Evolutionary conservation across 1,140 invertebrate genomes (phyloP).

Genomic region (Pseudomyrmex gracilis): DNA sequence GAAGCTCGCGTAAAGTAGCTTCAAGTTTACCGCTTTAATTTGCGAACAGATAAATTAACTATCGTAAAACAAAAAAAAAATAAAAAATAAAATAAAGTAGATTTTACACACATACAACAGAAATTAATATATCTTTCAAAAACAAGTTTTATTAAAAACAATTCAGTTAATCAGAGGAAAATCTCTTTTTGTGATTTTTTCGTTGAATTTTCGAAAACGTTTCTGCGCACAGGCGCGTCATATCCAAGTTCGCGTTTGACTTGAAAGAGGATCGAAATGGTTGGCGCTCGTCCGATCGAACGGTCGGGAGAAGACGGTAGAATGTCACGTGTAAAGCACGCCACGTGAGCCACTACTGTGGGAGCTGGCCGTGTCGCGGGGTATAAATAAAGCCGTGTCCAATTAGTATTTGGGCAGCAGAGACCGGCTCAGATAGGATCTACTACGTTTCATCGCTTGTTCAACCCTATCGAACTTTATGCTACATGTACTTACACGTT

Average conservation of each 20-base stretch:
- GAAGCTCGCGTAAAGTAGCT: neutral
- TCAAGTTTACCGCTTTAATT: neutral
- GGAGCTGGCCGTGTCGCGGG: conserved; percentile 41
- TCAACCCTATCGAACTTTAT: conserved; percentile 19
- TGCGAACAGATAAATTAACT: neutral
- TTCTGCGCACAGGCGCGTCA: conserved; percentile 4
- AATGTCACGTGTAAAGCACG: conserved; percentile 60
- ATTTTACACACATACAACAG: too few relatives aligned
- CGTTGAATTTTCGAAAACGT: neutral
- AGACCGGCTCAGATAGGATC: conserved; percentile 58
- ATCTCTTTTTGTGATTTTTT: too few relatives aligned
- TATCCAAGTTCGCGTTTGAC: conserved; percentile 3
- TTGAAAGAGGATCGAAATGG: conserved; percentile 24
- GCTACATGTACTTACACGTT: neutral
- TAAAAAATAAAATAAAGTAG: neutral
- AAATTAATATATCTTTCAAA: too few relatives aligned
- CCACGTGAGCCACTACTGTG: conserved; percentile 69
- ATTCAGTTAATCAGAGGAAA: too few relatives aligned
- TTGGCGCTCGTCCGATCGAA: conserved; percentile 42
- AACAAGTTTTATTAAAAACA: too few relatives aligned
- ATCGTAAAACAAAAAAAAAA: neutral
- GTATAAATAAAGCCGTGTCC: conserved; percentile 73
- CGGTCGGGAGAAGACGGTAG: conserved; percentile 22
- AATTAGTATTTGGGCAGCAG: conserved; percentile 69
- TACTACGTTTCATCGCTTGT: conserved; percentile 41